Evolutionary conservation across 2,113 vertebrate species (phyloP).

Genomic region (Rostratula benghalensis): DNA sequence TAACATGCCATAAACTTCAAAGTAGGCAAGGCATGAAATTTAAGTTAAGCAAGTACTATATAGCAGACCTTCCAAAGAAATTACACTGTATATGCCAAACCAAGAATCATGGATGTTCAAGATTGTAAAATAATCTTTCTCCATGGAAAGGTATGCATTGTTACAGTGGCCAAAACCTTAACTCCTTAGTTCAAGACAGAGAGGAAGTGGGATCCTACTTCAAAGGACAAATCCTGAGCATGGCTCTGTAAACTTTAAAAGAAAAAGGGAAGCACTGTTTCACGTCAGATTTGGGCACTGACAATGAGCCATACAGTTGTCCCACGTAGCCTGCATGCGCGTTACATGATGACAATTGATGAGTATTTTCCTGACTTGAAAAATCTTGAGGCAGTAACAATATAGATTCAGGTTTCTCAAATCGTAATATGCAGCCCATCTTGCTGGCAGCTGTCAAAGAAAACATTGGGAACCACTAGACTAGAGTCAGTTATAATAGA

Average conservation of each 20-base stretch:
- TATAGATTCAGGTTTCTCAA: background rate
- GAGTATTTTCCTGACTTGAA: background rate
- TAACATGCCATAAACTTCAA: background rate
- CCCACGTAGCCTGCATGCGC: background rate
- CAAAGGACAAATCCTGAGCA: background rate
- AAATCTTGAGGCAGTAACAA: background rate
- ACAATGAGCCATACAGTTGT: background rate
- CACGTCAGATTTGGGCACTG: background rate
- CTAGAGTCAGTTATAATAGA: background rate
- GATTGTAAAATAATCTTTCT: background rate
- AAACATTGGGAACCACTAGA: background rate
- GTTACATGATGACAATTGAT: background rate
- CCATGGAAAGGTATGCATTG: background rate
- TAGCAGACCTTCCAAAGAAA: background rate
- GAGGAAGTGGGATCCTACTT: background rate
- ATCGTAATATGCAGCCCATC: background rate
- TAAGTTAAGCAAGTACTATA: background rate
- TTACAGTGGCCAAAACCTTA: accelerated
- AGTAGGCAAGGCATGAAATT: background rate
- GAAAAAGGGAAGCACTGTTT: background rate
- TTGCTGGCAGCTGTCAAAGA: background rate
- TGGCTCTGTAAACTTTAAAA: background rate
- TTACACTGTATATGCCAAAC: background rate
- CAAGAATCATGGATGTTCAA: background rate
- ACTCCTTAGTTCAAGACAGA: background rate